These are phyloP conservation scores for Sitta carolinensis DNA, from an alignment of 2,797 vertebrate genomes.

Conservation along the genomic window DNA sequence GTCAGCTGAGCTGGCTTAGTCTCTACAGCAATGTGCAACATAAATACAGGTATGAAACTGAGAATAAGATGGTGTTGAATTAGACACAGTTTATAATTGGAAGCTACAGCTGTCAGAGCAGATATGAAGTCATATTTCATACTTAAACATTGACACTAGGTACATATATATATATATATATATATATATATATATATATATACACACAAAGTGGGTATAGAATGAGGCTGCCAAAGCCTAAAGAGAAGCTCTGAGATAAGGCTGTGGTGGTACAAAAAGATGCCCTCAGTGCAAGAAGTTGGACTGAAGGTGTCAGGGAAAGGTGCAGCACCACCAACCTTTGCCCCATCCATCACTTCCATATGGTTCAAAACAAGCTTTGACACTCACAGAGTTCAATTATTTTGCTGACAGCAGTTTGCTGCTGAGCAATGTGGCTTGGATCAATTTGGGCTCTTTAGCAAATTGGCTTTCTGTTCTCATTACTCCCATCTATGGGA, in stretches of 20 bases:
- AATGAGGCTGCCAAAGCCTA: not conserved
- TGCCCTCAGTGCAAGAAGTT: not conserved
- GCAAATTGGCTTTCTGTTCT: conserved; percentile 46
- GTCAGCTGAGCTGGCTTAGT: conserved; percentile 46
- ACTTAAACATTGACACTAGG: conserved; percentile 16
- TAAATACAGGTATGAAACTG: conserved; percentile 59
- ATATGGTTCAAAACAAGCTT: not conserved
- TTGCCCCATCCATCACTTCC: not conserved
- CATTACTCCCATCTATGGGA: not conserved
- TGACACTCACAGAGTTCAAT: not conserved
- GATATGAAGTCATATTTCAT: conserved; percentile 40
- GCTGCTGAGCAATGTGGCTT: conserved; percentile 15
- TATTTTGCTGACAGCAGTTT: conserved; percentile 32
- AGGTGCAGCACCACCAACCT: not conserved
- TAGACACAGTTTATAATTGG: conserved; percentile 54
- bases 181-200: not conserved
- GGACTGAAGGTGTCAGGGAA: not conserved
- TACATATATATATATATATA: not conserved
- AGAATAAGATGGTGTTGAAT: conserved; percentile 35
- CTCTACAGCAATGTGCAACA: conserved; percentile 47
- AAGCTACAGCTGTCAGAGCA: conserved; percentile 49
- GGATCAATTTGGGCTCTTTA: conserved; percentile 41
- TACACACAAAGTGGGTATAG: not conserved
- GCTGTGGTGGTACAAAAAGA: not conserved
- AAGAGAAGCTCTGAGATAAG: not conserved